These are phyloP conservation scores for Semnornis frantzii DNA, from an alignment of 2,113 vertebrate genomes.

Conservation along the genomic window DNA sequence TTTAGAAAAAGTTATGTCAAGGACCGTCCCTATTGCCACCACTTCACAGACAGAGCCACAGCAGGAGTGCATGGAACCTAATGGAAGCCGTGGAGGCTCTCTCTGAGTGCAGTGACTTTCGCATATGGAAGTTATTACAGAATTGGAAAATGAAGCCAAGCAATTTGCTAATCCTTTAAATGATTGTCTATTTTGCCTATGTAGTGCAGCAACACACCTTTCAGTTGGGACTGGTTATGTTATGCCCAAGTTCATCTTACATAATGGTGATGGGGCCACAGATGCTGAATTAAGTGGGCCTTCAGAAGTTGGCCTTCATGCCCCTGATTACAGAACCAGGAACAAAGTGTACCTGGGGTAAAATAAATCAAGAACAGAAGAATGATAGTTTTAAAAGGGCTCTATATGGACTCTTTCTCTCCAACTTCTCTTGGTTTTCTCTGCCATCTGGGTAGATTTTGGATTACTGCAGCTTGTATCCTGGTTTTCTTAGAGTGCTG, in stretches of 20 bases:
- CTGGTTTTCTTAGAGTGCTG: conserved; percentile 33
- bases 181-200: conserved; percentile 29
- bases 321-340: conserved; percentile 24
- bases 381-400: background rate
- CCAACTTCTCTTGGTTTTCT: background rate
- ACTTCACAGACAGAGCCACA: fast-evolving
- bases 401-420: background rate
- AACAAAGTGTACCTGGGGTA: background rate
- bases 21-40: background rate
- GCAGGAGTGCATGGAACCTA: background rate
- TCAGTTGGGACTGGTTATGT: conserved; percentile 23
- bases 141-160: background rate
- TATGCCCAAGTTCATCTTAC: conserved; percentile 7
- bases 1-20: background rate
- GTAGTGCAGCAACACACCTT: conserved; percentile 29
- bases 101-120: background rate
- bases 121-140: conserved; percentile 57
- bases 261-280: conserved; percentile 27
- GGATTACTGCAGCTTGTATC: background rate
- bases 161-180: conserved; percentile 25
- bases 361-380: conserved; percentile 36
- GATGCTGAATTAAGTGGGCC: conserved; percentile 37
- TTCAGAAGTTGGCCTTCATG: conserved; percentile 35
- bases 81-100: background rate
- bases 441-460: conserved; percentile 27